These are phyloP conservation scores for Argopecten irradians DNA, from an alignment of 1,140 invertebrate species.

Conservation along the genomic window DNA sequence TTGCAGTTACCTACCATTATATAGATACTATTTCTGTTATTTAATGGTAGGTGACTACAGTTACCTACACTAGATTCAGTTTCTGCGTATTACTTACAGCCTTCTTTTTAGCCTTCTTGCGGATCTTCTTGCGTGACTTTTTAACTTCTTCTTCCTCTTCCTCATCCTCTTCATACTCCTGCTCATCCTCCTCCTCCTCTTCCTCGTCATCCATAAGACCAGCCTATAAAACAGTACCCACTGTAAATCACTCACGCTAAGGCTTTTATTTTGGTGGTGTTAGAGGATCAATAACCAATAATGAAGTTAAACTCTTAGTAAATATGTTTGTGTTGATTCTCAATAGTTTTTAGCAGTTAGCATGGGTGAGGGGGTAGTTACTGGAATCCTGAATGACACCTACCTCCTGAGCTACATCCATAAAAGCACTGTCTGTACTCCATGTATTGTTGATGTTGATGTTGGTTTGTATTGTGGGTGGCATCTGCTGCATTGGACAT, in stretches of 20 bases:
- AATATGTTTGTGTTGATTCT: not conserved
- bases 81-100: not conserved
- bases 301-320: not conserved
- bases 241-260: not conserved
- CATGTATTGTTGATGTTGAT: slow-evolving; percentile 32
- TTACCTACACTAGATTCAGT: not conserved
- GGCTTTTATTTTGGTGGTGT: not conserved
- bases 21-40: no score
- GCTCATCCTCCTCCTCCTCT: slow-evolving; percentile 46
- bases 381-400: not conserved
- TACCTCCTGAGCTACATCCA: slow-evolving; percentile 12
- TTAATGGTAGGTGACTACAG: no score
- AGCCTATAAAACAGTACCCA: not conserved
- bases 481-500: slow-evolving; percentile 33
- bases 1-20: no score
- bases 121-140: slow-evolving; percentile 23
- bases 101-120: slow-evolving; percentile 37
- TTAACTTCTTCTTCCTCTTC: slow-evolving; percentile 32
- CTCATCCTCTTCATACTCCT: slow-evolving; percentile 43
- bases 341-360: not conserved
- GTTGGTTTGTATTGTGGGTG: slow-evolving; percentile 28
- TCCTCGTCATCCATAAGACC: slow-evolving; percentile 40
- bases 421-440: slow-evolving; percentile 3
- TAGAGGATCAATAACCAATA: not conserved
- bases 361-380: not conserved